Conservation (phyloP, 2,888 invertebrate species). For the Halictus ligatus region DNA sequence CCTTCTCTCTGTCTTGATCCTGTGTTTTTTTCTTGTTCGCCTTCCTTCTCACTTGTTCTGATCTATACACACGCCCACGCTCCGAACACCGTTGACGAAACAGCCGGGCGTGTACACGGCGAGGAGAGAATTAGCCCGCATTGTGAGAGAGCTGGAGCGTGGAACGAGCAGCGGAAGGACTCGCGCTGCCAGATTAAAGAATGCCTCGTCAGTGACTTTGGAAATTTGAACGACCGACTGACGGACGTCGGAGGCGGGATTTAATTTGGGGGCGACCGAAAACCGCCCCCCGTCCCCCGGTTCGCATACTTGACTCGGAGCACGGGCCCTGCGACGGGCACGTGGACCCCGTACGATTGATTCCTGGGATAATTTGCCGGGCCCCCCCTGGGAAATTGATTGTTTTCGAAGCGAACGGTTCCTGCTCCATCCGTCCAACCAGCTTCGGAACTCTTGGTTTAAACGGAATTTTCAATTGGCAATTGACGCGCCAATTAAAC, state of each 20-base stretch:
- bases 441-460: background rate
- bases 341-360: slow-evolving; percentile 11
- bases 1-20: background rate
- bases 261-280: slow-evolving; percentile 23
- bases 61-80: slow-evolving; percentile 40
- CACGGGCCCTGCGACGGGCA: background rate
- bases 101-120: slow-evolving; percentile 14
- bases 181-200: slow-evolving; percentile 25
- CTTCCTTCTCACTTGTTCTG: background rate
- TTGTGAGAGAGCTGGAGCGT: slow-evolving; percentile 11
- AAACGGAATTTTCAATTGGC: background rate
- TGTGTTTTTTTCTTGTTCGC: background rate
- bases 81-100: slow-evolving; percentile 2
- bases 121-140: slow-evolving; percentile 44
- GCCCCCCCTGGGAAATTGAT: background rate
- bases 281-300: background rate
- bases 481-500: too few relatives aligned
- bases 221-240: slow-evolving; percentile 30
- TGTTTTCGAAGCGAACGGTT: background rate
- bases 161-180: slow-evolving; percentile 8
- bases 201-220: slow-evolving; percentile 42
- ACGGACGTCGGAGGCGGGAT: slow-evolving; percentile 25
- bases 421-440: too few relatives aligned
- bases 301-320: background rate
- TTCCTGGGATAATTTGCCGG: background rate